Percentiles rank a stretch among this genome's conserved stretches.
Conservation (phyloP, 2,113 vertebrate genomes). For the Solea senegalensis region DNA sequence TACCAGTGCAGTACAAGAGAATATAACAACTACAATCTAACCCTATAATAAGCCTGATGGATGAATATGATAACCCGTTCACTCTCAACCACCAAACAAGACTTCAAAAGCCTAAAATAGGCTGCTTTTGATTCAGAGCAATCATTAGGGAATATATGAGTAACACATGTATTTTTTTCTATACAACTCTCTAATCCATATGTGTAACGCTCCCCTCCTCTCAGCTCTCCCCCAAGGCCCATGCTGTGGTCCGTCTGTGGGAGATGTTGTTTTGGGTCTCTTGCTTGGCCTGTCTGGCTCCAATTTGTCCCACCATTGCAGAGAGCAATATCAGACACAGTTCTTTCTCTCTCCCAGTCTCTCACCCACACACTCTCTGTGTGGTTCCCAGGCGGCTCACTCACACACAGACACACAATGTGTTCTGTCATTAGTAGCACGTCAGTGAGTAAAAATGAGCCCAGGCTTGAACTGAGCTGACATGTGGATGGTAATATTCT, state of each 20-base stretch:
- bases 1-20: slow-evolving; percentile 15
- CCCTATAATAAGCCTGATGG: slow-evolving; percentile 62
- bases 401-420: slow-evolving; percentile 51
- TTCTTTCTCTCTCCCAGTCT: slow-evolving; percentile 48
- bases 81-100: slow-evolving; percentile 55
- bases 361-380: slow-evolving; percentile 62
- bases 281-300: slow-evolving; percentile 81
- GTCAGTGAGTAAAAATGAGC: slow-evolving; percentile 22
- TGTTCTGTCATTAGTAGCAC: slow-evolving; percentile 32
- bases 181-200: slow-evolving; percentile 63
- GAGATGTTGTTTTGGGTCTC: slow-evolving; percentile 80
- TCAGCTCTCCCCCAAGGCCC: slow-evolving; percentile 61
- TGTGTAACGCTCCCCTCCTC: slow-evolving; percentile 59
- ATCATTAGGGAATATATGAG: slow-evolving; percentile 70
- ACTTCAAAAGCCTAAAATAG: slow-evolving; percentile 66
- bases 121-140: slow-evolving; percentile 67
- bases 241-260: slow-evolving; percentile 78
- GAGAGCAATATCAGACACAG: slow-evolving; percentile 78
- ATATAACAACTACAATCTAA: slow-evolving; percentile 48
- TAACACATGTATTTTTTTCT: slow-evolving; percentile 67
- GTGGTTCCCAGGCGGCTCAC: slow-evolving; percentile 57
- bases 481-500: slow-evolving; percentile 17
- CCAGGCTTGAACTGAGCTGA: slow-evolving; percentile 11
- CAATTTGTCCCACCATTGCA: slow-evolving; percentile 83
- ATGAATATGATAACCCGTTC: slow-evolving; percentile 65